Conservation (phyloP, 2,888 invertebrate species). For the Macrosiphum euphorbiae region DNA sequence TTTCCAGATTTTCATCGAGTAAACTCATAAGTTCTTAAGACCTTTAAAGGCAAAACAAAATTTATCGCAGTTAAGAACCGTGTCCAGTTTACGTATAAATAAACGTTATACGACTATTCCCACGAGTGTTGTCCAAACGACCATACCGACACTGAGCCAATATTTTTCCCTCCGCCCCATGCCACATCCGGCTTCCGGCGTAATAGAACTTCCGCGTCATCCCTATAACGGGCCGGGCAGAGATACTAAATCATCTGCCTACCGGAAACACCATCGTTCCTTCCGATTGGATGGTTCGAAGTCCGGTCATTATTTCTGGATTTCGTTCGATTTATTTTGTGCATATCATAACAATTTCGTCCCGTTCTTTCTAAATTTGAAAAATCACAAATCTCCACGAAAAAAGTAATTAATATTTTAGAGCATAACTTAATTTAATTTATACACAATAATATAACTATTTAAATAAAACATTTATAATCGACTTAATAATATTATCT, state of each 20-base stretch:
- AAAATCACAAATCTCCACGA: not conserved
- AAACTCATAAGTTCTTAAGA: conserved; percentile 13
- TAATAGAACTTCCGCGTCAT: conserved; percentile 54
- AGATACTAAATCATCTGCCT: conserved; percentile 52
- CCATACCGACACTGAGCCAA: conserved; percentile 40
- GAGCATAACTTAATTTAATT: not conserved
- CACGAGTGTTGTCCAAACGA: conserved; percentile 45
- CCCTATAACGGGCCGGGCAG: not conserved
- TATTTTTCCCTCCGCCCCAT: conserved; percentile 33
- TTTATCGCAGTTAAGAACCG: conserved; percentile 38
- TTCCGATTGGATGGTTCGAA: conserved; percentile 51
- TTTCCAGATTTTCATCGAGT: conserved; percentile 42
- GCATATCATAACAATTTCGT: not conserved
- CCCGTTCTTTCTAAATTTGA: not conserved
- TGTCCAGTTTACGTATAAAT: conserved; percentile 57
- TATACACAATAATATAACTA: not conserved
- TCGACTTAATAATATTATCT: too few relatives aligned
- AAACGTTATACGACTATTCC: conserved; percentile 41
- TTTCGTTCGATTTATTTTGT: conserved; percentile 32
- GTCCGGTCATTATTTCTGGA: conserved; percentile 55
- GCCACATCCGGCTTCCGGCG: conserved; percentile 51
- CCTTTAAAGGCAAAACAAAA: conserved; percentile 50
- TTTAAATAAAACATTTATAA: not conserved
- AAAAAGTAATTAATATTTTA: not conserved
- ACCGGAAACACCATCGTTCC: conserved; percentile 51